A percentile compares a stretch with the other conserved stretches of the same genome.
phyloP scores from a whole-genome alignment of 2,113 vertebrate species.

The Colossoma macropomum region DNA sequence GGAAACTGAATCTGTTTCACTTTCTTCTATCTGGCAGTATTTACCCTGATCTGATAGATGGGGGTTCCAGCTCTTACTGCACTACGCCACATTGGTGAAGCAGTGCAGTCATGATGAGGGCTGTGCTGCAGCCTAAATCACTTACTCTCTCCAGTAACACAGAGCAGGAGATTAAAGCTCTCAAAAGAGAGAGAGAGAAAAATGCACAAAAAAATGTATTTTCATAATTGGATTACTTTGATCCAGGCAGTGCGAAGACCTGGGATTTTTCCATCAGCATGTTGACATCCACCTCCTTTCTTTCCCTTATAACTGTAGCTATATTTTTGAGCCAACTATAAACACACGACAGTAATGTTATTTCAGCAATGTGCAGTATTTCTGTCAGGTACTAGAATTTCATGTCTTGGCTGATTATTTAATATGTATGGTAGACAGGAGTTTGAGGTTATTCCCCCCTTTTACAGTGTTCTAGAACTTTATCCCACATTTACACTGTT shows the following conservation, averaged over 20 bases:
- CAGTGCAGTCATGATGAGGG: conserved; percentile 25
- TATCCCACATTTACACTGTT: no score
- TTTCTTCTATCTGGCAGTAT: neutral
- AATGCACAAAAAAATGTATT: neutral
- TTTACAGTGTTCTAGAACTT: no score
- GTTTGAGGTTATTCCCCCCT: no score
- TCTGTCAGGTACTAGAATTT: neutral
- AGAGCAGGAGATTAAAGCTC: conserved; percentile 22
- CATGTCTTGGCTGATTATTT: neutral
- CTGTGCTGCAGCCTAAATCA: conserved; percentile 14
- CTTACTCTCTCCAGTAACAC: conserved; percentile 27
- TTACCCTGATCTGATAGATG: conserved; percentile 19
- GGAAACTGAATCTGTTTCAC: conserved; percentile 20
- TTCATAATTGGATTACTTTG: conserved; percentile 46
- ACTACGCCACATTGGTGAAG: conserved; percentile 17
- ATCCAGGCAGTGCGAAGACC: conserved; percentile 18
- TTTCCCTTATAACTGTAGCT: neutral
- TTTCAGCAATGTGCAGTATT: neutral
- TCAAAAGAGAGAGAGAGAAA: conserved; percentile 1
- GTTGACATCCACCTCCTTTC: neutral
- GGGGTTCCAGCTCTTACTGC: conserved; percentile 27
- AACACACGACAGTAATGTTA: neutral
- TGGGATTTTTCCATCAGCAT: neutral
- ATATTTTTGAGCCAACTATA: neutral
- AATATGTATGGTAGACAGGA: no score